These are phyloP conservation scores for Beroe ovata DNA, from an alignment of 37 sponge, comb jelly and placozoan species.

Conservation along the genomic window DNA sequence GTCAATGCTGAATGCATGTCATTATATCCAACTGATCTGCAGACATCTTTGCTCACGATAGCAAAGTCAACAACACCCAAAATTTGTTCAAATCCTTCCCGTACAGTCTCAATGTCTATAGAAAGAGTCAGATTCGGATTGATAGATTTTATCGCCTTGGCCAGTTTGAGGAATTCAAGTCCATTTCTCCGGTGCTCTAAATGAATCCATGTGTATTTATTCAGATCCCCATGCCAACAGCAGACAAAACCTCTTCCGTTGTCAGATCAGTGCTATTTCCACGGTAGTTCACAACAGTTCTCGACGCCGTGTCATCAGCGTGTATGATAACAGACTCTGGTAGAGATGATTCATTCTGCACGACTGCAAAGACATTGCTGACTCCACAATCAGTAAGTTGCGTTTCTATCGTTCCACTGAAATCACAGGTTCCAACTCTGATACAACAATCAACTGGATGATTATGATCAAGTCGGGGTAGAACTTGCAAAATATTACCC, in stretches of 20 bases:
- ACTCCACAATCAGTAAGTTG: neutral
- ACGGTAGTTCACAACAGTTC: slow-evolving; percentile 11
- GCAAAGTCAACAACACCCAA: slow-evolving; percentile 40
- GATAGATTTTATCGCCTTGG: neutral
- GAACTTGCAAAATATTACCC: slow-evolving; percentile 23
- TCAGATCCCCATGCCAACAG: neutral
- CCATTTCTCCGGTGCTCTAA: slow-evolving; percentile 56
- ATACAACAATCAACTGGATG: neutral
- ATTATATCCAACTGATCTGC: neutral
- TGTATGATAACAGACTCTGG: slow-evolving; percentile 27
- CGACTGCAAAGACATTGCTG: neutral
- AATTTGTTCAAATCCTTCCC: slow-evolving; percentile 23
- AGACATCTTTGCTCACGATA: slow-evolving; percentile 51
- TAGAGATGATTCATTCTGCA: neutral
- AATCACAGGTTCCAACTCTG: slow-evolving; percentile 27
- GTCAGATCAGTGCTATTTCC: slow-evolving; percentile 30
- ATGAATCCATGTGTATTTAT: slow-evolving; percentile 20
- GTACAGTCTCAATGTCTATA: slow-evolving; percentile 26
- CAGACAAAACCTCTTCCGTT: neutral
- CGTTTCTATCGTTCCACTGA: neutral
- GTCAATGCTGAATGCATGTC: neutral
- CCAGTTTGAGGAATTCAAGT: neutral
- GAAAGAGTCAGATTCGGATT: neutral
- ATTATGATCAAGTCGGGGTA: neutral
- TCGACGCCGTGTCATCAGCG: neutral